Base-by-base conservation (phyloP, 2,113 vertebrate genomes). In the Manacus vitellinus region DNA sequence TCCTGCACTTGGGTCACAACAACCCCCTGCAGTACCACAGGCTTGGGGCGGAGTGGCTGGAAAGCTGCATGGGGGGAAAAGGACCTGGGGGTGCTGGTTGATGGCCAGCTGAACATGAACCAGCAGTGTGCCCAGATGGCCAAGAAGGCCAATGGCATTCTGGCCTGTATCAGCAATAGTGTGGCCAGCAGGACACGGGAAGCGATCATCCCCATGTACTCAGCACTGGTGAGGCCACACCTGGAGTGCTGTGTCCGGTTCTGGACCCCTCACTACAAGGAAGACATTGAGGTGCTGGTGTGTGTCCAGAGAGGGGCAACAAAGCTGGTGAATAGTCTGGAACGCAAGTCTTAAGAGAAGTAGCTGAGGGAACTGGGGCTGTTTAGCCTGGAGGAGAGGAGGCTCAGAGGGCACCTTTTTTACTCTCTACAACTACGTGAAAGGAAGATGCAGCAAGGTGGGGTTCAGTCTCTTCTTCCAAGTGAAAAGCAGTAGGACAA, bases 221-320 rank as follows among this genome's bases (percentile, higher is more conserved):
- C 0, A 1, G 28, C 28, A 3, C 14, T 54, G n/a, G 6, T 35
- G 30, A 54, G n/a, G 74, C 3, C 5, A 3, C 9, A 23, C 21
- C 14, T 74, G 0, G 0, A 23, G 10, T 28, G 1, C 9, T 33
- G 14, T 4, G 22, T 4, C 31, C n/a, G 28, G 1, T 61, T 61
- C n/a, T 80, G 61, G 8, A 61, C 8, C 19, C 21, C 17, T 47
- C 18, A 17, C 3, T 54, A 13, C n/a, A 74, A 54, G 21, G 41
- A 54, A 43, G 27, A 4, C 3, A 23, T 14, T 67, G 46, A 67
- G 18, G 17, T 2, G 35, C 39, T 67, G 39, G 14, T 31, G 4
- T 0, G 1, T 15, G 24, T 41, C n/a, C 61, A 67, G 31, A 61
- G 41, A 59, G 47, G 10, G 7, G 18, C 41, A 55, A 6, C 8